Percentiles rank a stretch among this genome's conserved stretches.
Conservation (phyloP, 2,888 invertebrate genomes). For the Orthosia cruda region DNA sequence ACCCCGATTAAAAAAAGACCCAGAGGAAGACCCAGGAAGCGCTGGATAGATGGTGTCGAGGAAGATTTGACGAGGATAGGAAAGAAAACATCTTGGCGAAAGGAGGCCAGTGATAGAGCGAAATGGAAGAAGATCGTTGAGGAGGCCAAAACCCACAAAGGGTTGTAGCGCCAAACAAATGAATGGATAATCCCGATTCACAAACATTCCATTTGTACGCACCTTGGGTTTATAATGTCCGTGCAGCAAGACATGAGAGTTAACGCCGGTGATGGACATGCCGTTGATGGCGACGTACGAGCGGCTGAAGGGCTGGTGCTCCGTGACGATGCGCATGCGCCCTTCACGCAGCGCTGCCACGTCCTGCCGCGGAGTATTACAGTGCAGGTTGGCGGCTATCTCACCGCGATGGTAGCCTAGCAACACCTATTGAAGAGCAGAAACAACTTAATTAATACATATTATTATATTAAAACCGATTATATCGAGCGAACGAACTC, state of each 20-base stretch:
- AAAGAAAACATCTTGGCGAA: too few species aligned
- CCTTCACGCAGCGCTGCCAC: slow-evolving; percentile 88
- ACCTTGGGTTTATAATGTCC: slow-evolving; percentile 78
- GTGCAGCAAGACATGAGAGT: slow-evolving; percentile 79
- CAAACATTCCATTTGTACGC: too few species aligned
- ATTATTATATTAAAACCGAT: neutral
- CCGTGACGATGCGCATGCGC: slow-evolving; percentile 91
- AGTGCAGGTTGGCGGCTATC: slow-evolving; percentile 94
- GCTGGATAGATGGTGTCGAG: too few species aligned
- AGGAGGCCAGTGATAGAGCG: too few species aligned
- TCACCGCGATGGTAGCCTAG: slow-evolving; percentile 93
- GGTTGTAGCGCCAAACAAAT: neutral
- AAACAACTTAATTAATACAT: neutral
- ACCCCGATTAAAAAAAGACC: too few species aligned
- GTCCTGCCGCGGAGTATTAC: slow-evolving; percentile 89
- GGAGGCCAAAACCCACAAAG: too few species aligned
- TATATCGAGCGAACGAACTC: neutral
- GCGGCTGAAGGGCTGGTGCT: slow-evolving; percentile 90
- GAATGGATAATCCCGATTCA: neutral
- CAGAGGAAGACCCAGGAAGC: too few species aligned
- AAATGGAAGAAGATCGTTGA: too few species aligned
- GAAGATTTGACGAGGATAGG: too few species aligned
- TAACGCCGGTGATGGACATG: slow-evolving; percentile 78
- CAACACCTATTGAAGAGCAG: slow-evolving; percentile 78
- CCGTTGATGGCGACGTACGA: slow-evolving; percentile 82